Evolutionary conservation across 2,113 vertebrate genomes (phyloP).

Genomic region (Parus major): DNA sequence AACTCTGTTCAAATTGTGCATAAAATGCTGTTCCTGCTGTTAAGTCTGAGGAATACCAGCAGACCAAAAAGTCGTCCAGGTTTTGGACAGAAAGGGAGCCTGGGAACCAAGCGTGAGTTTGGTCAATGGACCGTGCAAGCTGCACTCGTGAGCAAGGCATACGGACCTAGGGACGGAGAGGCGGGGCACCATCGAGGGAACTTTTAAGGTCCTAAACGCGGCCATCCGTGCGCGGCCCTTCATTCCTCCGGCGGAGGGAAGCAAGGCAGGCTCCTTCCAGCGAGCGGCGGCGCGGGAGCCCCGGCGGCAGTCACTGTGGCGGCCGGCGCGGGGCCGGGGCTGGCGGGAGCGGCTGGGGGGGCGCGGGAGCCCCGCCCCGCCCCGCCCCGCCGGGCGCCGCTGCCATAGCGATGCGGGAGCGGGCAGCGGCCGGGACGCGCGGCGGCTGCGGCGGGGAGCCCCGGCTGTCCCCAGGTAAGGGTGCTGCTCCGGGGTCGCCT

Average conservation of each 20-base stretch:
- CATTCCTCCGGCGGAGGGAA: fast-evolving
- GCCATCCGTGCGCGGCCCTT: fast-evolving
- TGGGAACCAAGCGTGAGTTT: background rate
- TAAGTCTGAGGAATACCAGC: background rate
- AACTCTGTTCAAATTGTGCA: background rate
- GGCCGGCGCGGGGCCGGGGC: background rate
- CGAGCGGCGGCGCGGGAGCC: fast-evolving
- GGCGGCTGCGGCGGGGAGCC: background rate
- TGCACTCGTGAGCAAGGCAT: background rate
- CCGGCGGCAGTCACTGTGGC: fast-evolving
- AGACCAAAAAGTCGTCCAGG: background rate
- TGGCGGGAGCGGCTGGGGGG: background rate
- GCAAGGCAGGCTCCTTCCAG: background rate
- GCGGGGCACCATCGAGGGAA: background rate
- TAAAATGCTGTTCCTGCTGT: background rate
- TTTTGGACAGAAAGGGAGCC: background rate
- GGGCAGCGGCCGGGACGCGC: background rate
- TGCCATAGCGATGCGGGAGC: constrained; percentile 27
- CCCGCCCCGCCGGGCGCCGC: background rate
- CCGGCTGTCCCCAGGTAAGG: constrained; percentile 9
- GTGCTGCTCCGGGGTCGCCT: background rate
- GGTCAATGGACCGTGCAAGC: background rate
- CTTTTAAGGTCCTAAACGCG: background rate
- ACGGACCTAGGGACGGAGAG: no score
- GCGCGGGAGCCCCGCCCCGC: background rate